Base-by-base conservation (phyloP, 1,140 invertebrate genomes). In the Theocolax elegans region DNA sequence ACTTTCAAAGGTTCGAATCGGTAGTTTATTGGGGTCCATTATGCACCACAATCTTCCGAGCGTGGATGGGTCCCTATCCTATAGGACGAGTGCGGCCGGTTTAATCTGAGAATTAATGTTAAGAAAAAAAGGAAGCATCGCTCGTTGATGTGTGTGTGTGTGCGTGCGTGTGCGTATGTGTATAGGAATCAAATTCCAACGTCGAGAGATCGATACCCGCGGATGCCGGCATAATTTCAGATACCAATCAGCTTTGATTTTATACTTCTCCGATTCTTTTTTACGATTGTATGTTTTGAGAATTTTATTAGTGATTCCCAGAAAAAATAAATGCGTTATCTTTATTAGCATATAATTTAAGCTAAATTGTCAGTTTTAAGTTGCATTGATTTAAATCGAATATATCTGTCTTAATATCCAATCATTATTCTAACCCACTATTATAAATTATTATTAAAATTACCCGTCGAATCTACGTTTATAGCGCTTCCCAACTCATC, bases 11-110 rank as follows among this genome's bases (percentile, higher is more conserved):
- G n/a, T n/a, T n/a, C n/a, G n/a, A 76, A 80, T 81, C 79, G 78
- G 80, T 80, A 80, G 74, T 81, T 81, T 81, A 81, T 79, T 78
- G 77, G 71, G 49, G 66, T 35, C 75, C 79, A 78, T 81, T 80
- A 80, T 72, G 69, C 69, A 64, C 15, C 60, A 64, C 68, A 58
- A 70, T 70, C 68, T 46, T 15, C 21, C 40, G 49, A 13, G 67
- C 48, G 40, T n/a, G 51, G 53, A 35, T 48, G 51, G 31, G 38
- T 51, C 13, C 25, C 51, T 66, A 53, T 49, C 25, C 51, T 66
- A 53, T 49, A 35, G 54, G 54, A 59, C 67, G 59, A 56, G 27
- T 29, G 35, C 23, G 51, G 59, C 51, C 42, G 60, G 40, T 70
- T 69, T 69, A 68, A 63, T 69, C 48, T 62, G 38, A 38, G 58